Conservation (phyloP, 2,797 vertebrate genomes). For the Ispidina picta region DNA sequence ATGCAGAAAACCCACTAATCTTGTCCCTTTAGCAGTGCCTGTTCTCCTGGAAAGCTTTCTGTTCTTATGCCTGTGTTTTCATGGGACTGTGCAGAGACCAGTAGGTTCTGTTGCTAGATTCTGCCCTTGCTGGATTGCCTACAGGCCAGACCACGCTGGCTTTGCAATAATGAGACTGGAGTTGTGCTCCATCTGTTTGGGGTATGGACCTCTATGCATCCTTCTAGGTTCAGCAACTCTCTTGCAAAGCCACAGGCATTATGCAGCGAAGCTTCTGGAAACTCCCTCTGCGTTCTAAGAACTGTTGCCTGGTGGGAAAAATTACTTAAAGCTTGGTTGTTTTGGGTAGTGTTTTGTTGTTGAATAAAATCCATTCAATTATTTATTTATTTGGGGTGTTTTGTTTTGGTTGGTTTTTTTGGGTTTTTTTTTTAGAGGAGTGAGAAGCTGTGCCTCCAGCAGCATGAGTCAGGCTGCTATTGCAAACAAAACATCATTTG, state of each 20-base stretch:
- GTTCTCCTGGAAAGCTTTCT: background rate
- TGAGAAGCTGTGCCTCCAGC: background rate
- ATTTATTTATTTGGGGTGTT: background rate
- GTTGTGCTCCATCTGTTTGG: background rate
- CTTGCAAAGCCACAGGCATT: background rate
- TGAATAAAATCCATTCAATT: too few species aligned
- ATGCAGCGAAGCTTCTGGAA: background rate
- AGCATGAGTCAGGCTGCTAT: background rate
- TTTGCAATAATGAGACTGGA: accelerated
- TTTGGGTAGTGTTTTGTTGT: background rate
- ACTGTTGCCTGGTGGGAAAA: background rate
- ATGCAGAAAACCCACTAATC: background rate
- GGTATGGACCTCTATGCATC: accelerated
- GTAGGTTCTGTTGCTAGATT: background rate
- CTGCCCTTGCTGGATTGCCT: background rate
- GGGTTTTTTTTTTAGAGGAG: background rate
- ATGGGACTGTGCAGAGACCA: too few species aligned
- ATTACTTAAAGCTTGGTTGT: background rate
- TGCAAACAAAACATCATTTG: background rate
- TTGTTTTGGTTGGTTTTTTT: background rate
- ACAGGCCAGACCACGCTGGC: background rate
- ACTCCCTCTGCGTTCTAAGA: background rate
- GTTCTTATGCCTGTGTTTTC: background rate
- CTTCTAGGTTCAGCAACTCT: background rate
- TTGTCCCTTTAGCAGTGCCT: background rate